phyloP scores from a whole-genome alignment of 2,888 invertebrate genomes.

The Diaphora mendica region DNA sequence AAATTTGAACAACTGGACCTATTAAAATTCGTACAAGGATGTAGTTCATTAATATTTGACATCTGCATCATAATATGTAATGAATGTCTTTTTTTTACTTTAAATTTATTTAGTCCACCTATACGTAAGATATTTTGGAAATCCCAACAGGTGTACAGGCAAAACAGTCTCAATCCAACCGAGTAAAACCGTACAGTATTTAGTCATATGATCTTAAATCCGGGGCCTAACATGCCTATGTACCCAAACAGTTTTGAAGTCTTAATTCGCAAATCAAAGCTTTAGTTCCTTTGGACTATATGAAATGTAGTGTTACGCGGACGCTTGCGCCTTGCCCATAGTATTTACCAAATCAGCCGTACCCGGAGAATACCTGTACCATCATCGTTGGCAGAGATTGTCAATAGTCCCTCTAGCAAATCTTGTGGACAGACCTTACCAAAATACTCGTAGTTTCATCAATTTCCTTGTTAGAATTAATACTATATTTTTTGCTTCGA shows the following conservation, averaged over 20 bases:
- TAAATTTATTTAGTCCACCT: background rate
- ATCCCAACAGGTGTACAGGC: background rate
- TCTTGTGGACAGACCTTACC: no score
- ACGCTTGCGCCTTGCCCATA: background rate
- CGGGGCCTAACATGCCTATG: background rate
- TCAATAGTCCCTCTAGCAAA: no score
- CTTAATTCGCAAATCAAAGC: background rate
- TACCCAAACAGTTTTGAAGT: background rate
- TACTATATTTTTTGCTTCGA: background rate
- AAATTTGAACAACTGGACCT: slow-evolving; percentile 31
- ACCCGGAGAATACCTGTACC: background rate
- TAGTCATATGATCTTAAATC: background rate
- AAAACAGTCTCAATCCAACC: background rate
- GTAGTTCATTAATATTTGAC: slow-evolving; percentile 16
- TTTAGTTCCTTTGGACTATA: background rate
- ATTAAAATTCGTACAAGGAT: slow-evolving; percentile 44
- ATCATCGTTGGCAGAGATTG: background rate
- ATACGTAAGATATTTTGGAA: background rate
- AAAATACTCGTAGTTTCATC: no score
- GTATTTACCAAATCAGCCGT: background rate
- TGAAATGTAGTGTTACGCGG: background rate
- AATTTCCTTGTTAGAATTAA: no score
- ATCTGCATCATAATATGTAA: slow-evolving; percentile 7
- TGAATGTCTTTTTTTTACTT: background rate
- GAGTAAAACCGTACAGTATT: background rate